Conservation (phyloP, 1,140 invertebrate genomes). For the Kradibia gibbosae region DNA sequence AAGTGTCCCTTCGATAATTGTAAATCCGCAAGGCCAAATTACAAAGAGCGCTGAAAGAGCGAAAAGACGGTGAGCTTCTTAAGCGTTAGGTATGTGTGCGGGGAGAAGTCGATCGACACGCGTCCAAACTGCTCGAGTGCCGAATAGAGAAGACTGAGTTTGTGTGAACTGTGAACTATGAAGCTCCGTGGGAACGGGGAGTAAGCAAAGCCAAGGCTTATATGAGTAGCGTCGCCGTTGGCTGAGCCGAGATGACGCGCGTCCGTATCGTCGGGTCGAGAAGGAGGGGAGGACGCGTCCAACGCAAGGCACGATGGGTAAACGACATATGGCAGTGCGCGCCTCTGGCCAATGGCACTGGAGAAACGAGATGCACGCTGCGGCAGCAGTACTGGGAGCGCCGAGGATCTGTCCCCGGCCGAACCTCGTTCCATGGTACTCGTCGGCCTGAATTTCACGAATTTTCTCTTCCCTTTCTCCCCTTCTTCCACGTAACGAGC, state of each 20-base stretch:
- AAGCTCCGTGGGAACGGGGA: no score
- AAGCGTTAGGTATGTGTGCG: neutral
- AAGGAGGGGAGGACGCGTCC: conserved; percentile 37
- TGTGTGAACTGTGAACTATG: neutral
- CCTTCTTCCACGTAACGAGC: no score
- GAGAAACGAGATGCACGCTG: neutral
- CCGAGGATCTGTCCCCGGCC: neutral
- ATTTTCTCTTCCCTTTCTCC: no score
- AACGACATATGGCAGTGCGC: neutral
- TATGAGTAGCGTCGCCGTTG: neutral
- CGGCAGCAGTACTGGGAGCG: neutral
- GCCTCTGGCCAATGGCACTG: neutral
- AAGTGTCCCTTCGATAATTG: neutral
- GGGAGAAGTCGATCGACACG: conserved; percentile 38
- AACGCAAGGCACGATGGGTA: conserved; percentile 58
- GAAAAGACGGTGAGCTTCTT: neutral
- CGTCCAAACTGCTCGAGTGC: conserved; percentile 60
- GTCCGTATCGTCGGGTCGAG: neutral
- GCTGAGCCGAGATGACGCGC: conserved; percentile 25
- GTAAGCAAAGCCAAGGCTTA: conserved; percentile 26
- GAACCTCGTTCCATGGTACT: neutral
- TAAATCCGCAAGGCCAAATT: neutral
- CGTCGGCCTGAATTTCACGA: no score
- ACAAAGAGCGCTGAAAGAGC: neutral
- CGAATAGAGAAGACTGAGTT: conserved; percentile 63